These are phyloP conservation scores for Hylaeus anthracinus DNA, from an alignment of 1,140 invertebrate species.

Conservation along the genomic window DNA sequence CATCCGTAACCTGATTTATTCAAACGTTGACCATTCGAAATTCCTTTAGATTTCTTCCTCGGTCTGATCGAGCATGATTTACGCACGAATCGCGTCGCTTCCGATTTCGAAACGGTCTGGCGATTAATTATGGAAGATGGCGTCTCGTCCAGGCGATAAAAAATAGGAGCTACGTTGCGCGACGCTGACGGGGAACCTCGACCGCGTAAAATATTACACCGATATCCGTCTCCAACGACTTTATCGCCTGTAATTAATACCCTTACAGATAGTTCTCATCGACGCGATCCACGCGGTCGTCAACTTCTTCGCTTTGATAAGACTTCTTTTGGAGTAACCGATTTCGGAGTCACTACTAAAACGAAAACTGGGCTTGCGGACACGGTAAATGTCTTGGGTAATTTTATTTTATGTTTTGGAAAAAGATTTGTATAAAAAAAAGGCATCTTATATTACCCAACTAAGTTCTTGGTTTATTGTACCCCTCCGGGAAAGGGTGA, in stretches of 20 bases:
- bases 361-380: no score
- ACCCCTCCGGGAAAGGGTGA: no score
- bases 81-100: background rate
- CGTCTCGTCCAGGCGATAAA: slow-evolving; percentile 8
- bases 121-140: slow-evolving; percentile 23
- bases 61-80: slow-evolving; percentile 22
- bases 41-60: background rate
- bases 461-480: no score
- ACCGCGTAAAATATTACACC: slow-evolving; percentile 69
- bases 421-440: no score
- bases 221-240: slow-evolving; percentile 72
- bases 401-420: no score
- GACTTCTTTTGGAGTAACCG: no score
- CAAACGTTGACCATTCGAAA: background rate
- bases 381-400: no score
- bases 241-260: slow-evolving; percentile 76
- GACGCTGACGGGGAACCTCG: slow-evolving; percentile 37
- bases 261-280: slow-evolving; percentile 64
- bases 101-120: slow-evolving; percentile 39
- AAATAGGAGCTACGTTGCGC: slow-evolving; percentile 14
- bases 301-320: background rate
- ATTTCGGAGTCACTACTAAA: background rate
- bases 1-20: background rate
- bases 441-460: no score
- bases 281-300: slow-evolving; percentile 20